Base-by-base conservation (phyloP, 2,797 vertebrate genomes). In the Kryptopterus vitreolus region DNA sequence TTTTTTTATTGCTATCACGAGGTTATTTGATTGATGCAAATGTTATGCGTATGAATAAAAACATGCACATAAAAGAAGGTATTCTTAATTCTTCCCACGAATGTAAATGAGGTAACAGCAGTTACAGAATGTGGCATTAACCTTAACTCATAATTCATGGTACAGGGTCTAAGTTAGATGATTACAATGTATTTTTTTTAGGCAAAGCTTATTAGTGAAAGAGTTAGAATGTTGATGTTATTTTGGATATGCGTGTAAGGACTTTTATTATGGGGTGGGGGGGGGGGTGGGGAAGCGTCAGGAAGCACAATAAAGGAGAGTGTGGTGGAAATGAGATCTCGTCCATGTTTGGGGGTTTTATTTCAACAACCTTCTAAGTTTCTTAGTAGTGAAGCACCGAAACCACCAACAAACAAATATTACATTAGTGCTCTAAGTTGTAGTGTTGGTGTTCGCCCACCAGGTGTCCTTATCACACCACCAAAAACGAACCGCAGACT, bases 381-480 rank as follows among this genome's bases (percentile, higher is more conserved):
- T n/a, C n/a, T n/a, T n/a, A n/a, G n/a, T n/a, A n/a, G n/a, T n/a
- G n/a, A n/a, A n/a, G n/a, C n/a, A n/a, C n/a, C n/a, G n/a, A n/a
- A n/a, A n/a, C n/a, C n/a, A n/a, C n/a, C n/a, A n/a, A n/a, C n/a
- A n/a, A n/a, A n/a, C n/a, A n/a, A n/a, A n/a, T n/a, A n/a, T n/a
- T n/a, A n/a, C n/a, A n/a, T n/a, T n/a, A 55, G 3, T 16, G 11
- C 16, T 26, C 26, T 35, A 43, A 15, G 75, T 24, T 81, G 82
- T 66, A 24, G 71, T 77, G 71, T 26, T 48, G 20, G 1, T 1
- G 0, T 18, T 22, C 71, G 35, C 35, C 79, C 86, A 84, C 82
- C 53, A 78, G 84, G 82, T 84, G 81, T 76, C 79, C 24, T 15
- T 38, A 35, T 65, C 43, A 43, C 73, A 55, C 76, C 82, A 58